These are phyloP conservation scores for Amphibalanus amphitrite DNA, from an alignment of 1,140 invertebrate species.

Conservation along the genomic window DNA sequence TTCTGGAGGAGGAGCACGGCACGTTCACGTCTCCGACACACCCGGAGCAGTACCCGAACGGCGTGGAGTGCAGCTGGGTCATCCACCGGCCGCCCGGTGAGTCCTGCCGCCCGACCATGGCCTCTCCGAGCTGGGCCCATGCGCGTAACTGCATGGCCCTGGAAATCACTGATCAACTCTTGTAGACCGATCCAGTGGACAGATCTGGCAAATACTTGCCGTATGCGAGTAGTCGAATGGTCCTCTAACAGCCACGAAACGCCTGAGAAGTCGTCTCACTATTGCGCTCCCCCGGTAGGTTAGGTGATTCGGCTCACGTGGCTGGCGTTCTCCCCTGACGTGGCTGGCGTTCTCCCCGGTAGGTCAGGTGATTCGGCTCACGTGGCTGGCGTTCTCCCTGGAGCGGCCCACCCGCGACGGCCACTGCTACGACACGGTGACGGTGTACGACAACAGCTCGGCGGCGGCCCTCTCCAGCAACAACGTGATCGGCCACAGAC, in stretches of 20 bases:
- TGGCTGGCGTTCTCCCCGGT: conserved; percentile 31
- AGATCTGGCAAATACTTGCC: too few species aligned
- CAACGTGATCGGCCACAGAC: conserved; percentile 19
- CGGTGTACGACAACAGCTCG: conserved; percentile 44
- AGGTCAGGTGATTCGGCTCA: conserved; percentile 49
- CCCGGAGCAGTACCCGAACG: conserved; percentile 36
- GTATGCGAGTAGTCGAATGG: too few species aligned
- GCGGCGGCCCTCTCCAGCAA: conserved; percentile 13
- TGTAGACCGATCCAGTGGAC: too few species aligned
- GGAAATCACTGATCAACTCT: too few species aligned
- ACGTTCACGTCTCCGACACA: conserved; percentile 29
- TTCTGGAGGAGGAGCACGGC: conserved; percentile 26
- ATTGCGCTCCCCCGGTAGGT: too few species aligned
- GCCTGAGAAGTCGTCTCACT: too few species aligned
- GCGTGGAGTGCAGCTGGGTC: conserved; percentile 56
- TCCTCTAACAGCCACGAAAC: too few species aligned
- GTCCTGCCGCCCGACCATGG: conserved; percentile 60
- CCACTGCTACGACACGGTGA: conserved; percentile 55
- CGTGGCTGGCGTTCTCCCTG: conserved; percentile 51
- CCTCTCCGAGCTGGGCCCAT: too few species aligned
- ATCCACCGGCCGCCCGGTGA: conserved; percentile 54
- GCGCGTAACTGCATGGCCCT: too few species aligned
- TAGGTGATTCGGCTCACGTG: too few species aligned
- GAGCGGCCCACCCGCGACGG: conserved; percentile 30
- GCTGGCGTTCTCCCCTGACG: conserved; percentile 10